Evolutionary conservation across 2,888 invertebrate species (phyloP), one percentile per base, ranked within the genome.

Genomic region (Gasteruption jaculator): DNA sequence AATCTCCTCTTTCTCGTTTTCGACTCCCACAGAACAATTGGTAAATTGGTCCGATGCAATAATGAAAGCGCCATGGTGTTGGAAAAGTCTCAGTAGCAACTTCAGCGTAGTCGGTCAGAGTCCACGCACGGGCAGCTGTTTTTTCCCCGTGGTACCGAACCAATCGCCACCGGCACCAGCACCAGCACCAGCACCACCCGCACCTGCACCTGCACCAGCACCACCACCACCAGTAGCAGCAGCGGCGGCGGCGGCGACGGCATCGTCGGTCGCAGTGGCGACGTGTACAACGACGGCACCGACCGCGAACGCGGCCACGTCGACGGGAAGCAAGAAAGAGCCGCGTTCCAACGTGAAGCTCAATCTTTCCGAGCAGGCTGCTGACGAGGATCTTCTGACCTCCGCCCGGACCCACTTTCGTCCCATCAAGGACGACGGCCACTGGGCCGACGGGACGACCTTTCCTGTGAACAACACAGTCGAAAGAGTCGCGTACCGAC

Each of bases 351-450:
- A 50, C 46, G 48, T 53, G 38, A 58, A 65, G 52, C 57, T 55
- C 41, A 55, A 45, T 41, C 46, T 58, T 51, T 57, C 61, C 33
- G 68, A 68, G 41, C n/a, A n/a, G n/a, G n/a, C n/a, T n/a, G 61
- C 65, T 29, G 76, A 77, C 53, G 87, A 87, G 62, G 86, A 89
- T 70, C 72, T 88, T 53, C 75, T 88, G 47, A 85, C 84, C 12
- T 85, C 90, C 5, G 77, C 82, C 49, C 81, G 82, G 50, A 90
- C 89, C 43, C 91, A 91, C 73, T 91, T 91, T 74, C 80, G 83
- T 52, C 90, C 91, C 11, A 90, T 91, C 55, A 79, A 80, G 56
- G 78, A 79, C 56, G 76, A 77, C 66, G 71, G 71, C 20, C 65
- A 70, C 38, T 78, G 76, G 63, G 79, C 76, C 20, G 86, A 87